Conservation (phyloP, 2,888 invertebrate species). For the Alloplasta piceator region DNA sequence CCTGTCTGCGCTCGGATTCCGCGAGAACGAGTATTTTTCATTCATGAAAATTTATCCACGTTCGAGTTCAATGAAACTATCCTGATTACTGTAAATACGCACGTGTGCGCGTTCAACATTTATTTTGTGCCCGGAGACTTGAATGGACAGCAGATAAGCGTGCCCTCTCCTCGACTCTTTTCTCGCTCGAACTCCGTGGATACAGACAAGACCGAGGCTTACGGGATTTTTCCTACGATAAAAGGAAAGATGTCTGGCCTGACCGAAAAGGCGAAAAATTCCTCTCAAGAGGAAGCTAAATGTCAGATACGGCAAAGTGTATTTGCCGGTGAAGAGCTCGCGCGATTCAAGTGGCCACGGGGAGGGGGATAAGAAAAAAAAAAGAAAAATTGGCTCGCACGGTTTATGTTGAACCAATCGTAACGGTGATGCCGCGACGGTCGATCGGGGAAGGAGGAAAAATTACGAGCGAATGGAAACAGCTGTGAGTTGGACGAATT, state of each 20-base stretch:
- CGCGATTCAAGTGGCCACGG: not conserved
- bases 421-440: no score
- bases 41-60: conserved; percentile 48
- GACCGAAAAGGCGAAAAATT: conserved; percentile 59
- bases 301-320: no score
- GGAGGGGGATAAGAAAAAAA: conserved; percentile 54
- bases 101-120: not conserved
- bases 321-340: no score
- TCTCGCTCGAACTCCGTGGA: no score
- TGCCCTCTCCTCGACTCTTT: no score
- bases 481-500: no score
- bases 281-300: not conserved
- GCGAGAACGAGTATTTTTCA: conserved; percentile 50
- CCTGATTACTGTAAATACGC: conserved; percentile 59
- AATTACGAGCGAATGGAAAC: no score
- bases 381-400: conserved; percentile 3
- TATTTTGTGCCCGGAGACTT: no score
- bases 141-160: no score
- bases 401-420: no score
- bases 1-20: no score
- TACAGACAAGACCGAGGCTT: not conserved
- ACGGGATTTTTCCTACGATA: conserved; percentile 48
- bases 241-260: conserved; percentile 44
- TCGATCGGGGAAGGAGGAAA: no score
- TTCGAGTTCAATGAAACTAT: conserved; percentile 55